Percentiles rank a stretch among this genome's conserved stretches.
These are phyloP conservation scores for Xenus cinereus DNA, from an alignment of 2,113 vertebrate species.

Conservation along the genomic window DNA sequence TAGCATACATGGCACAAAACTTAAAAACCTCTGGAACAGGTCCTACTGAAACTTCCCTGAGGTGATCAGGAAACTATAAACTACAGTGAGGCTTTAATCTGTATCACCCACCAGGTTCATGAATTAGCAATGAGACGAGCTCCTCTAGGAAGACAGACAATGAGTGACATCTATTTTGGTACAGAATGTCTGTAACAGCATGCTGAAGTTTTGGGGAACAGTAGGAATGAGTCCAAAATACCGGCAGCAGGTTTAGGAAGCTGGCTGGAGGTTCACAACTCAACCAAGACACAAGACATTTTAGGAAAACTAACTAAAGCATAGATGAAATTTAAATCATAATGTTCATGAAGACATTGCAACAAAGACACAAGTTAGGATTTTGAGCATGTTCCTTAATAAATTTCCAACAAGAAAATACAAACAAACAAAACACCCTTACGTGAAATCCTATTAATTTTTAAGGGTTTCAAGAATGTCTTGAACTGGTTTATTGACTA, in stretches of 20 bases:
- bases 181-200: not conserved
- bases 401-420: not conserved
- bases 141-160: not conserved
- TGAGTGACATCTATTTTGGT: not conserved
- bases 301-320: not conserved
- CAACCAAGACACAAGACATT: not conserved
- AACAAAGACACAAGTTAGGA: not conserved
- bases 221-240: not conserved
- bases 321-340: not conserved
- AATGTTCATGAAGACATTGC: not conserved
- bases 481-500: not conserved
- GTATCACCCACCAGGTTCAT: not conserved
- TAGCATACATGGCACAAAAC: not conserved
- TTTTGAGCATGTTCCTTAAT: not conserved
- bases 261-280: not conserved
- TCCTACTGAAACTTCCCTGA: constrained; percentile 25
- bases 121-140: not conserved
- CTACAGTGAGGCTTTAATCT: not conserved
- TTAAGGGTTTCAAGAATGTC: not conserved
- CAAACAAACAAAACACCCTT: not conserved
- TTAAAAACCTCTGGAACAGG: not conserved
- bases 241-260: not conserved
- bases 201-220: not conserved
- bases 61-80: constrained; percentile 23
- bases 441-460: not conserved